phyloP scores from a whole-genome alignment of 2,797 vertebrate species.

The Catostomus latipinnis region DNA sequence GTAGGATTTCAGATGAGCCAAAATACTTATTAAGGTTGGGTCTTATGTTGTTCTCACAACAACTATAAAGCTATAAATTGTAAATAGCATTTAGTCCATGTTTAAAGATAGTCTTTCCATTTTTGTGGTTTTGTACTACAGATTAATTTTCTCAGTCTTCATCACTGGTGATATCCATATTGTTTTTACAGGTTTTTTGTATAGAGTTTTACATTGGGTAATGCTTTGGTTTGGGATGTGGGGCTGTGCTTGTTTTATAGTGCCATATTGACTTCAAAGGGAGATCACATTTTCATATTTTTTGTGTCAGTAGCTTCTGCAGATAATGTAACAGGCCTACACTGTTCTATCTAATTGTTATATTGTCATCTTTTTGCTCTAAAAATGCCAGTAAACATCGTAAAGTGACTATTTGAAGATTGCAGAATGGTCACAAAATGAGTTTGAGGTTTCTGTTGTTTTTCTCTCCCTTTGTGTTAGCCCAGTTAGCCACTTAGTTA shows the following conservation, averaged over 20 bases:
- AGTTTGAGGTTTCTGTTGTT: constrained; percentile 31
- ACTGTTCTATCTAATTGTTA: constrained; percentile 28
- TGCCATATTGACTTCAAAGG: constrained; percentile 51
- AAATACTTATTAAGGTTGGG: neutral
- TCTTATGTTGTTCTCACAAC: neutral
- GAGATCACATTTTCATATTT: constrained; percentile 49
- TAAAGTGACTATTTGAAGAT: constrained; percentile 6
- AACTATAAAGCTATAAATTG: neutral
- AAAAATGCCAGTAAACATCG: constrained; percentile 24
- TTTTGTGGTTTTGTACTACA: neutral
- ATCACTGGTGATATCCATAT: neutral
- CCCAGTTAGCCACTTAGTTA: constrained; percentile 20
- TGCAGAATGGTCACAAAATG: constrained; percentile 34
- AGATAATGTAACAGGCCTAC: constrained; percentile 49
- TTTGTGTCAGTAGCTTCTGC: constrained; percentile 48
- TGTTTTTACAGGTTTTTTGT: constrained; percentile 26
- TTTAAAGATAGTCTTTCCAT: neutral
- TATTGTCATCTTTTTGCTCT: constrained; percentile 17
- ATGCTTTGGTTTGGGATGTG: constrained; percentile 32
- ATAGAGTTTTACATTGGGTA: constrained; percentile 44
- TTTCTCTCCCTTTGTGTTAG: neutral
- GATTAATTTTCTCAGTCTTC: neutral
- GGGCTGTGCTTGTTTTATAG: constrained; percentile 33
- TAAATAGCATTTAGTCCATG: neutral
- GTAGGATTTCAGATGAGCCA: neutral